phyloP scores from a whole-genome alignment of 2,797 vertebrate genomes.

The Neosilurus mollespiculum region DNA sequence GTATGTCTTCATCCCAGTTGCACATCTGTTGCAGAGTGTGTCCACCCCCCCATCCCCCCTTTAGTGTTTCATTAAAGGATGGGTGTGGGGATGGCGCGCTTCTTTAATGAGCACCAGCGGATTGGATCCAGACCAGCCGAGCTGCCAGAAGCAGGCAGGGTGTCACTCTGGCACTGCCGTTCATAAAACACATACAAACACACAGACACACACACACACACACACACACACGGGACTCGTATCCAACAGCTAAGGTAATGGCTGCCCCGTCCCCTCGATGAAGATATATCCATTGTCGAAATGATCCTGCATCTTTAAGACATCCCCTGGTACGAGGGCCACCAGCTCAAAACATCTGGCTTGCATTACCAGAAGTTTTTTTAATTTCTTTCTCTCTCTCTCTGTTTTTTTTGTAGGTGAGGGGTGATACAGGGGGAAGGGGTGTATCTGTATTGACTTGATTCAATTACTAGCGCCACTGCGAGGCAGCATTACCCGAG shows the following conservation, averaged over 20 bases:
- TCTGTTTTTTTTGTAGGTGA: slow-evolving; percentile 66
- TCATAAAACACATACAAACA: slow-evolving; percentile 57
- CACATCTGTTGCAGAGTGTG: slow-evolving; percentile 50
- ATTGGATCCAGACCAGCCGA: slow-evolving; percentile 76
- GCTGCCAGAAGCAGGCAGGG: slow-evolving; percentile 73
- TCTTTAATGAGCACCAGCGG: slow-evolving; percentile 67
- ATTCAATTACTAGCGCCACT: slow-evolving; percentile 86
- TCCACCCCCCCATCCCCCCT: neutral
- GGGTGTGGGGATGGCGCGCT: slow-evolving; percentile 69
- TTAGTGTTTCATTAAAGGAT: slow-evolving; percentile 58
- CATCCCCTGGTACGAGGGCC: slow-evolving; percentile 66
- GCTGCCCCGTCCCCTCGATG: slow-evolving; percentile 73
- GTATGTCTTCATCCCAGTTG: slow-evolving; percentile 34
- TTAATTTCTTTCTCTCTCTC: slow-evolving; percentile 49
- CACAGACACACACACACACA: slow-evolving; percentile 46
- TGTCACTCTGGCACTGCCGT: slow-evolving; percentile 72
- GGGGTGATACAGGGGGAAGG: slow-evolving; percentile 49
- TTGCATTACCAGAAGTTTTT: slow-evolving; percentile 76
- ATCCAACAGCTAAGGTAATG: slow-evolving; percentile 71
- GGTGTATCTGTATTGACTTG: slow-evolving; percentile 81
- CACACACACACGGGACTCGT: slow-evolving; percentile 72
- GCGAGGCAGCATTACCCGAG: slow-evolving; percentile 72
- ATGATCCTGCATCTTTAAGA: slow-evolving; percentile 76
- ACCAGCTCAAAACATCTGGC: slow-evolving; percentile 77
- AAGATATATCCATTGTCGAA: slow-evolving; percentile 75